Evolutionary conservation across 2,888 invertebrate genomes (phyloP), one percentile per base, ranked within the genome.

Genomic region (Mesoligia furuncula): DNA sequence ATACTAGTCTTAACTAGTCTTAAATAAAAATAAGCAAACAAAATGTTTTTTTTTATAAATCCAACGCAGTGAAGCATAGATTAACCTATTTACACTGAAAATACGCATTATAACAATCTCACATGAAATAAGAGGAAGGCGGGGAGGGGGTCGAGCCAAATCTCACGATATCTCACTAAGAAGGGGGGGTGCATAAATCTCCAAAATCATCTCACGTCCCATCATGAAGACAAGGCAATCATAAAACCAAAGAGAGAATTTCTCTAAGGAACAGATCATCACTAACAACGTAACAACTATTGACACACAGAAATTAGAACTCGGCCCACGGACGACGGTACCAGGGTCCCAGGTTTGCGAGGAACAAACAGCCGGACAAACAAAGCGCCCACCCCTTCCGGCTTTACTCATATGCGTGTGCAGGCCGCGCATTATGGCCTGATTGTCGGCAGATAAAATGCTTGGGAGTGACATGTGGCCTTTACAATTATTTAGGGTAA

Each of bases 351-450:
- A 82, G 85, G 87, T 89, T 89, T 79, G 76, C 82, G 77, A 87
- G 89, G 89, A 89, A 89, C 89, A 89, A 88, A 88, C 80, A 84
- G 73, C 54, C 80, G 80, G 77, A 81, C 89, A 87, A 88, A 88
- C 81, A 89, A 80, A 81, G 81, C 89, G 81, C 89, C 89, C 89
- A 89, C 89, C 88, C 89, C 81, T 85, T 89, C 89, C 89, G 87
- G 87, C 80, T 72, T 77, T 83, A 69, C 74, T n/a, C n/a, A 80
- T 81, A 70, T 82, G 88, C 87, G 82, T 75, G 74, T 36, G 81
- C 84, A 84, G 39, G 54, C 54, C 81, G 66, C 64, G 54, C 68
- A 51, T 84, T 85, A 84, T 80, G 78, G 39, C 39, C 24, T 36
- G 82, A 87, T 86, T 81, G 86, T 87, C 81, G 85, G 83, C 64